Evolutionary conservation across 1,140 invertebrate species (phyloP), one percentile per base, ranked within the genome.

Genomic region (Drosophila nebulosa): DNA sequence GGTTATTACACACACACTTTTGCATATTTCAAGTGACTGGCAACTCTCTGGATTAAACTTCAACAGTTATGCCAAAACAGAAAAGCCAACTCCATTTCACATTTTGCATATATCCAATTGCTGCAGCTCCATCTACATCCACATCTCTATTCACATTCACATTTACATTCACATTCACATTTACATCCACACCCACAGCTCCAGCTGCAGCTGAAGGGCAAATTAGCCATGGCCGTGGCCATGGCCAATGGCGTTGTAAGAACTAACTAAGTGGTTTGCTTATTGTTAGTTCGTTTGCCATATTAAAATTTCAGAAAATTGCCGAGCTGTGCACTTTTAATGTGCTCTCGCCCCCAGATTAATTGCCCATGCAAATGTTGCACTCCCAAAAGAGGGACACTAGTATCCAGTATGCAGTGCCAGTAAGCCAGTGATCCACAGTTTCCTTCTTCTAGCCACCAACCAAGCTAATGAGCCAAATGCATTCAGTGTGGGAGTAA

Each of bases 181-280:
- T 1, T 5, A 39, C 14, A 14, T 39, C 14, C 7, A 46, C 6
- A 7, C 10, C 7, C 39, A 46, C 14, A 5, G 39, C 51, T 58
- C 36, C 79, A 71, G 55, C 69, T 78, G 75, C 62, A 64, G 78
- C 60, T 52, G 39, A 46, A 46, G 39, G 65, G 62, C 69, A 83
- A 84, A 83, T 84, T 83, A 74, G 79, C 79, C 68, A 58, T 76
- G 55, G 80, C 80, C 72, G 71, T 72, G 79, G 39, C 39, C 39
- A 46, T 46, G 18, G 39, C 39, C 39, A 46, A 46, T 46, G 39
- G 39, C 39, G 39, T 46, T 46, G 39, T 46, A 46, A 74, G 63
- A 74, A 83, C 74, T 83, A 83, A 78, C 80, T 86, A 84, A 84
- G 80, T 86, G 80, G 79, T 75, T 80, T 86, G 78, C 73, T 77